Evolutionary conservation across 2,797 vertebrate genomes (phyloP).

Genomic region (Myotis findleyi): DNA sequence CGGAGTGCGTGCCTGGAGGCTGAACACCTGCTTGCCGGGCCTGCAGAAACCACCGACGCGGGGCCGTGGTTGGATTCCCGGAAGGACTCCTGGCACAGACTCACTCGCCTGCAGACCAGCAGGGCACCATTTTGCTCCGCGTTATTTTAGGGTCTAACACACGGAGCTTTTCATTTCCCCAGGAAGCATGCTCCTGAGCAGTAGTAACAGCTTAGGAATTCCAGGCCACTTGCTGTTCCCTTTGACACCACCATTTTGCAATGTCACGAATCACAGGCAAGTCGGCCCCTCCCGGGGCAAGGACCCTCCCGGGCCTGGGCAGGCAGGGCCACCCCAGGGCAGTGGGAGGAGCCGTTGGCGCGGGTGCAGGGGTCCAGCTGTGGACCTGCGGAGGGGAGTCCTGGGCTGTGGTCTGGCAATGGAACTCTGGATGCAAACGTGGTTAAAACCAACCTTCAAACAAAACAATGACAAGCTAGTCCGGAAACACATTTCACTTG

Average conservation of each 20-base stretch:
- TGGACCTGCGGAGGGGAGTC: not conserved
- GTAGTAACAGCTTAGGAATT: not conserved
- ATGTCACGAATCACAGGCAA: not conserved
- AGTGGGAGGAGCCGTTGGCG: not conserved
- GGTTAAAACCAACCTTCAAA: not conserved
- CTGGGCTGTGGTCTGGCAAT: not conserved
- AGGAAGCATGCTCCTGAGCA: not conserved
- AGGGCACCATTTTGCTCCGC: not conserved
- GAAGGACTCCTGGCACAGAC: not conserved
- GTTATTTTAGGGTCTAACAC: not conserved
- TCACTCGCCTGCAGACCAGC: not conserved
- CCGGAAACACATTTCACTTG: constrained; percentile 60
- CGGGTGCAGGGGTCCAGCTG: too few species aligned
- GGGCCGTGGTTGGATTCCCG: not conserved
- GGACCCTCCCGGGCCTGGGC: not conserved
- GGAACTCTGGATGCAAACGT: not conserved
- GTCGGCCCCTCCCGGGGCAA: not conserved
- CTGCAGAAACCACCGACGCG: not conserved
- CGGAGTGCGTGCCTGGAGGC: not conserved
- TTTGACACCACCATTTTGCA: not conserved
- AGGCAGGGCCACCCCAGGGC: not conserved
- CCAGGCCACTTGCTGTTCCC: constrained; percentile 28
- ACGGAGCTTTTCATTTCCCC: not conserved
- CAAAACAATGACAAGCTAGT: not conserved
- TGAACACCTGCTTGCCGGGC: not conserved